Conservation (phyloP, 2,797 vertebrate species). For the Girardinus metallicus region DNA sequence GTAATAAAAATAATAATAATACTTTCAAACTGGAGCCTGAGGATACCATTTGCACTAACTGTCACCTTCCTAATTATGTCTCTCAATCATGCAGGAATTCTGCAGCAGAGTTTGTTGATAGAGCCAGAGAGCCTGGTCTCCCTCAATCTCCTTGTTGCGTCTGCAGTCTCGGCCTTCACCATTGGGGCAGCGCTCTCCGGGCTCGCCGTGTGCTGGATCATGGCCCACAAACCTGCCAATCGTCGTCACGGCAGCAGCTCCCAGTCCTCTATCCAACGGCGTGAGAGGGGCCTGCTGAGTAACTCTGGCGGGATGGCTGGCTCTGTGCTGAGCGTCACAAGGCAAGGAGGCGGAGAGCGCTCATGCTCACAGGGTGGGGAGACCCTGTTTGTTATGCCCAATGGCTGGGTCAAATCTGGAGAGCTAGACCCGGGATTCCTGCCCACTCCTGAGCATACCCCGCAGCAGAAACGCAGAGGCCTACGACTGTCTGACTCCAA, state of each 20-base stretch:
- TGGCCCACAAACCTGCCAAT: conserved; percentile 89
- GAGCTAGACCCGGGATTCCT: conserved; percentile 92
- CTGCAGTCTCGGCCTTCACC: conserved; percentile 94
- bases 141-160: conserved; percentile 92
- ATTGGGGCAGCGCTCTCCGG: conserved; percentile 96
- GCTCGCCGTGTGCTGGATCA: conserved; percentile 95
- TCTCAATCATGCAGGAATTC: conserved; percentile 82
- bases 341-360: conserved; percentile 79
- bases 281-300: conserved; percentile 88
- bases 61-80: conserved; percentile 40
- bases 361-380: conserved; percentile 83
- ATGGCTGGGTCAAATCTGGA: conserved; percentile 92
- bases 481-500: conserved; percentile 83
- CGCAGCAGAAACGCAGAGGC: conserved; percentile 89
- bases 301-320: conserved; percentile 87
- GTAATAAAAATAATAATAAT: conserved; percentile 32
- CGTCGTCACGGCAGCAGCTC: conserved; percentile 69
- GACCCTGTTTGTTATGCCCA: conserved; percentile 92
- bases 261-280: conserved; percentile 84
- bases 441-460: conserved; percentile 96
- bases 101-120: conserved; percentile 92
- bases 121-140: conserved; percentile 93
- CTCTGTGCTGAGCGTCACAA: conserved; percentile 91
- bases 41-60: conserved; percentile 35
- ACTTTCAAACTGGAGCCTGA: conserved; percentile 37